Base-by-base conservation (phyloP, 92 coral and sea anemone genomes). In the Parazoanthus atlanticus region DNA sequence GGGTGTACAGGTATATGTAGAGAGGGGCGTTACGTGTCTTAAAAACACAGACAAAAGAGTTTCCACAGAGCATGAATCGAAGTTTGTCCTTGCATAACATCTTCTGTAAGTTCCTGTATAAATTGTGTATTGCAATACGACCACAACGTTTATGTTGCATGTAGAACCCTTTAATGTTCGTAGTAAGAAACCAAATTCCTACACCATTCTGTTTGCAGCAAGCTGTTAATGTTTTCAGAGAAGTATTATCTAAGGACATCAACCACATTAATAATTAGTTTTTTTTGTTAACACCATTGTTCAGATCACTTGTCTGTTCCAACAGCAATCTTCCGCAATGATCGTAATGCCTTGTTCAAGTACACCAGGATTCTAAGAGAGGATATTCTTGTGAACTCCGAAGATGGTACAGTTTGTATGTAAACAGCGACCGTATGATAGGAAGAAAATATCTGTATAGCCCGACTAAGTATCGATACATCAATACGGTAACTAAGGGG, bases 321-420 rank as follows among this genome's bases (percentile, higher is more conserved):
- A 74, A 66, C 80, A 97, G 99, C 98, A 31, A 93, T 94, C 30
- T 97, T 97, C 84, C 93, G 93, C 76, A 95, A 94, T 80, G 99
- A 97, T 10, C 88, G 90, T 28, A 94, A 91, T 15, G 91, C 93
- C 29, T 94, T 95, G 28, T 52, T 86, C 73, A 79, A 89, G 84
- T 97, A 97, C 77, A 87, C 95, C 66, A 91, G 84, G 86, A 91
- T 91, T 79, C 89, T 97, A 10, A 94, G 94, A 58, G 95, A 97
- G 13, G 93, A 89, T 29, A 65, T 94, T 66, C 86, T 95, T 19
- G 78, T 86, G 78, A 80, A 78, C 67, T 78, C 91, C 0, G 98
- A 97, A 8, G 82, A 94, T 66, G 97, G 97, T 94, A 71, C 41
- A 0, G 41, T 40, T 43, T 31, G 47, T 38, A 61, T 31, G 40